Percentiles rank a stretch among this genome's conserved stretches.
phyloP scores from a whole-genome alignment of 2,113 vertebrate genomes.

The Thunnus maccoyii region DNA sequence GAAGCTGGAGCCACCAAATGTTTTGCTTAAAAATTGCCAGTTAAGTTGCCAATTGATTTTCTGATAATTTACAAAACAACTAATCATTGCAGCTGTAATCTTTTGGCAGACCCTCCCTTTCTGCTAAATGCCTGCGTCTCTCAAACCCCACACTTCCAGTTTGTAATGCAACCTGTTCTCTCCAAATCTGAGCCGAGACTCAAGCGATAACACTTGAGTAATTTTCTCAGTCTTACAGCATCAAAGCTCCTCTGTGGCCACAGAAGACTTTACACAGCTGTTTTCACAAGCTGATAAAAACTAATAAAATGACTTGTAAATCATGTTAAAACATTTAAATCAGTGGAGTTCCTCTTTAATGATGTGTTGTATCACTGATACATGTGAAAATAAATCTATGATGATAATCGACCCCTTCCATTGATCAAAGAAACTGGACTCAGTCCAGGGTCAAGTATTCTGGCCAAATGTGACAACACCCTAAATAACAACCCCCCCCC shows the following conservation, averaged over 20 bases:
- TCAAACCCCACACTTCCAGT: not conserved
- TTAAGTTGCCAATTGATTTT: no score
- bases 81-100: not conserved
- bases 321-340: not conserved
- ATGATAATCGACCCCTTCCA: not conserved
- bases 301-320: conserved; percentile 3
- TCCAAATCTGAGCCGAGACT: conserved; percentile 2
- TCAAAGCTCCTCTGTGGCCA: not conserved
- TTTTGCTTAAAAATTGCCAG: no score
- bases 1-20: no score
- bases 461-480: conserved; percentile 20
- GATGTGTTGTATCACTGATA: not conserved
- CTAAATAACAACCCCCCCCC: not conserved
- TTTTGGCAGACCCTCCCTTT: not conserved
- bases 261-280: not conserved
- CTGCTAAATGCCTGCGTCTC: not conserved
- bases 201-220: not conserved
- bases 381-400: conserved; percentile 10
- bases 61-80: no score
- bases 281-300: not conserved
- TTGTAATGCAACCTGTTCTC: conserved; percentile 6
- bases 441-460: not conserved
- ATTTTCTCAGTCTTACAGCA: not conserved
- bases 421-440: conserved; percentile 1
- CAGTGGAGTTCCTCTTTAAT: not conserved